Conservation (phyloP, 2,888 invertebrate genomes). For the Hofmannophila pseudospretella region DNA sequence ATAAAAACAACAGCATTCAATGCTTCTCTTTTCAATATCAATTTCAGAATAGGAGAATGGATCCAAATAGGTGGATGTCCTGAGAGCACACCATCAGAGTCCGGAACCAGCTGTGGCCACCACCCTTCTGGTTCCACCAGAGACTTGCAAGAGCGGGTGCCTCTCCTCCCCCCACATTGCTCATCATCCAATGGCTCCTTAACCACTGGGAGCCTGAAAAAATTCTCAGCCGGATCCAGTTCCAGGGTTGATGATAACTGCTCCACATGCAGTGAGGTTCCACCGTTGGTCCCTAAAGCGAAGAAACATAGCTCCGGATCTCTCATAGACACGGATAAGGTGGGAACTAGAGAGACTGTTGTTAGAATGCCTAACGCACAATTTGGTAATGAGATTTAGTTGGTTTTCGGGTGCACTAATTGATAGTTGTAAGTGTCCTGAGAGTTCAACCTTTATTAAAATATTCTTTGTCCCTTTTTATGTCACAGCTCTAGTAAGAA, state of each 20-base stretch:
- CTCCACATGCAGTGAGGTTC: conserved; percentile 64
- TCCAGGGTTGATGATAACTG: conserved; percentile 58
- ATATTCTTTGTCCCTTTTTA: too few relatives aligned
- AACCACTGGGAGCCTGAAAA: conserved; percentile 60
- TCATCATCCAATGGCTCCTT: conserved; percentile 69
- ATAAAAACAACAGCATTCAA: too few relatives aligned
- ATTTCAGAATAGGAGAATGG: conserved; percentile 59
- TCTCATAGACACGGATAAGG: conserved; percentile 59
- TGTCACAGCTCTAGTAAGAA: too few relatives aligned
- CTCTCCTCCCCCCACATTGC: conserved; percentile 62
- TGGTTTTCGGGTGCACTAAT: too few relatives aligned
- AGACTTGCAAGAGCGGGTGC: conserved; percentile 61
- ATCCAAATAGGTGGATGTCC: conserved; percentile 64
- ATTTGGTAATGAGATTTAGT: conserved; percentile 59
- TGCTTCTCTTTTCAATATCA: too few relatives aligned
- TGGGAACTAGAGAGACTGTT: conserved; percentile 62
- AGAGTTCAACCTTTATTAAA: too few relatives aligned
- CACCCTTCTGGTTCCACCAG: conserved; percentile 44
- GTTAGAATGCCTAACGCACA: conserved; percentile 64
- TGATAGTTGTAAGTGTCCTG: too few relatives aligned
- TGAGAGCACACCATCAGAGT: conserved; percentile 47
- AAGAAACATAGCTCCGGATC: conserved; percentile 70
- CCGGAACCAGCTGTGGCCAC: conserved; percentile 47
- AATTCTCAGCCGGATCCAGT: conserved; percentile 55
- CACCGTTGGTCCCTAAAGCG: conserved; percentile 57